Percentiles rank a stretch among this genome's conserved stretches.
Evolutionary conservation across 2,888 invertebrate species (phyloP).

Genomic region (Tridacna crocea): DNA sequence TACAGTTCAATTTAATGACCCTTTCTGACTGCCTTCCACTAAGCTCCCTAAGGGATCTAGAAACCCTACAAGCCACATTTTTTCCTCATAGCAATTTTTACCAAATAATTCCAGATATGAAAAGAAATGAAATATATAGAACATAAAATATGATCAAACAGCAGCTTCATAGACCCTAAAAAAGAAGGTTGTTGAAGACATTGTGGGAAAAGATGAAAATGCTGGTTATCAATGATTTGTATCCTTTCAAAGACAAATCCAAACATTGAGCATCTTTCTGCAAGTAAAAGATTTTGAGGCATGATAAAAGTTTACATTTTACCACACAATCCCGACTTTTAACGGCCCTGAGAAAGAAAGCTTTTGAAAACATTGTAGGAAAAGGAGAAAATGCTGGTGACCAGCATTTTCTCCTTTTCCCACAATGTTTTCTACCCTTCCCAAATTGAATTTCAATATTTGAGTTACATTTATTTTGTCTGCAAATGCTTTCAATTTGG

Average conservation of each 20-base stretch:
- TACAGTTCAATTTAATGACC: conserved; percentile 28
- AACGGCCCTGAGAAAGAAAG: too few relatives aligned
- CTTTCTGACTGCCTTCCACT: conserved; percentile 17
- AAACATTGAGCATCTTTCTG: too few relatives aligned
- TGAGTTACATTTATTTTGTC: too few relatives aligned
- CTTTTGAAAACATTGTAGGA: too few relatives aligned
- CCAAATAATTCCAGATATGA: background rate
- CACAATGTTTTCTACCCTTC: background rate
- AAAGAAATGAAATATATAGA: background rate
- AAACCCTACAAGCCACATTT: background rate
- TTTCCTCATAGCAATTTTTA: background rate
- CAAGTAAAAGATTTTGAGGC: too few relatives aligned
- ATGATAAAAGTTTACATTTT: too few relatives aligned
- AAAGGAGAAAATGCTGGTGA: conserved; percentile 8
- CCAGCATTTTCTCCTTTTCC: background rate
- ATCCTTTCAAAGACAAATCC: too few relatives aligned
- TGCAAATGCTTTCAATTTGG: too few relatives aligned
- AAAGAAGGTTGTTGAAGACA: background rate
- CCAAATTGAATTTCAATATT: too few relatives aligned
- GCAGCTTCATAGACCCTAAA: too few relatives aligned
- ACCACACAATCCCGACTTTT: too few relatives aligned
- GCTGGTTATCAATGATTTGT: too few relatives aligned
- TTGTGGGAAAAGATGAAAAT: background rate
- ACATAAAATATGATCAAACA: background rate
- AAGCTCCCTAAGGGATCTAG: conserved; percentile 5